Conservation (phyloP, 2,113 vertebrate genomes). For the Pygoscelis antarcticus region DNA sequence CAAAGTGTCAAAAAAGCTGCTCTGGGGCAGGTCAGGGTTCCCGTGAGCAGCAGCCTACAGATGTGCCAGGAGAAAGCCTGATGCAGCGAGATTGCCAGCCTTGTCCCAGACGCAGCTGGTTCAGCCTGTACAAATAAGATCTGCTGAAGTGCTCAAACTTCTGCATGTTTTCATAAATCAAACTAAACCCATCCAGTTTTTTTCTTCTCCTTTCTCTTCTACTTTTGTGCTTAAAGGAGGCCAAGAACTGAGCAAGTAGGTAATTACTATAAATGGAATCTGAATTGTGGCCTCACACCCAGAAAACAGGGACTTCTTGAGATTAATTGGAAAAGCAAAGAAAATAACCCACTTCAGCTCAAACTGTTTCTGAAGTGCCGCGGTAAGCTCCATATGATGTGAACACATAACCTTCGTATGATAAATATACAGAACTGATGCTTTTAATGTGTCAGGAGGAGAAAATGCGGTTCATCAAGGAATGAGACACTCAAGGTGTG, state of each 20-base stretch:
- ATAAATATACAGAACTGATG: not conserved
- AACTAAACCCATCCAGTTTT: not conserved
- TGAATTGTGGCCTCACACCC: slow-evolving; percentile 2
- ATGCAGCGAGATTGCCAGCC: not conserved
- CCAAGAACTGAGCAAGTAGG: not conserved
- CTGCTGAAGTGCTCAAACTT: slow-evolving; percentile 23
- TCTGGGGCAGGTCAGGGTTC: not conserved
- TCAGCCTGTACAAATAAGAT: not conserved
- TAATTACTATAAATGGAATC: slow-evolving; percentile 3
- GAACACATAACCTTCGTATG: not conserved
- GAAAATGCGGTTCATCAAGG: not conserved
- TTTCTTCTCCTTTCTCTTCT: not conserved
- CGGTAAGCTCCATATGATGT: not conserved
- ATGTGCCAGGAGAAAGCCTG: not conserved
- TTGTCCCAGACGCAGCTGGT: not conserved
- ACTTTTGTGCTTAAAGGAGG: not conserved
- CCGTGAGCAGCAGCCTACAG: not conserved
- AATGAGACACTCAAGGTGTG: not conserved
- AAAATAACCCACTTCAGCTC: slow-evolving; percentile 33
- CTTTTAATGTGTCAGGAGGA: not conserved
- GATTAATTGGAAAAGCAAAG: slow-evolving; percentile 49
- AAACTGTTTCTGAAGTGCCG: not conserved
- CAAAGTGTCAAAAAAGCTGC: not conserved
- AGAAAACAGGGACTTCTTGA: slow-evolving; percentile 29
- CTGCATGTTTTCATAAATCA: slow-evolving; percentile 23